These are phyloP conservation scores for Arctocebus calabarensis DNA, from an alignment of 2,797 vertebrate genomes.

Conservation along the genomic window DNA sequence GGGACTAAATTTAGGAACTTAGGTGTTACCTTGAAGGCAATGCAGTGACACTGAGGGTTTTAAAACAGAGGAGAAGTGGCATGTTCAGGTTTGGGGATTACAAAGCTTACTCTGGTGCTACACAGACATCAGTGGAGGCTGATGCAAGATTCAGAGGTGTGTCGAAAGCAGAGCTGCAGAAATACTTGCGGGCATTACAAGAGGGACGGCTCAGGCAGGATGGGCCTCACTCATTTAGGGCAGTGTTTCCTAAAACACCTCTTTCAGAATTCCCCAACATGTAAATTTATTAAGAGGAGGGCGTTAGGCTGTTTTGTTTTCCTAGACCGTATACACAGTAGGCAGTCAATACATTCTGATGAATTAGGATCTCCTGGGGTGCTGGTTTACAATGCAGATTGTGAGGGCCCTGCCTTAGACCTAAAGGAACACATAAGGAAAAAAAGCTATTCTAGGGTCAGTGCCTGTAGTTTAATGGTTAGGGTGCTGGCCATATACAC, in stretches of 20 bases:
- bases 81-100: not conserved
- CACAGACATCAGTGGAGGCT: not conserved
- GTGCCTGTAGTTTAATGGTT: no score
- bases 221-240: accelerated
- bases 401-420: not conserved
- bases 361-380: not conserved
- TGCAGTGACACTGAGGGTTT: not conserved
- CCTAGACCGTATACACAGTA: not conserved
- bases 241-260: not conserved
- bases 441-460: not conserved
- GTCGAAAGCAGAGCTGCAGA: not conserved
- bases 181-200: not conserved
- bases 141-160: not conserved
- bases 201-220: not conserved
- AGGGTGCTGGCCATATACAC: no score
- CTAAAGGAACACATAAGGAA: not conserved
- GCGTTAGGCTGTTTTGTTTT: not conserved
- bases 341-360: not conserved
- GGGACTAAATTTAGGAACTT: no score
- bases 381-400: not conserved
- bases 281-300: not conserved
- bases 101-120: not conserved
- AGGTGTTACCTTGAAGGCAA: not conserved
- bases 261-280: not conserved
- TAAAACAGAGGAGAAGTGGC: not conserved